phyloP scores from a whole-genome alignment of 2,888 invertebrate species.

The Drosophila prostipennis region DNA sequence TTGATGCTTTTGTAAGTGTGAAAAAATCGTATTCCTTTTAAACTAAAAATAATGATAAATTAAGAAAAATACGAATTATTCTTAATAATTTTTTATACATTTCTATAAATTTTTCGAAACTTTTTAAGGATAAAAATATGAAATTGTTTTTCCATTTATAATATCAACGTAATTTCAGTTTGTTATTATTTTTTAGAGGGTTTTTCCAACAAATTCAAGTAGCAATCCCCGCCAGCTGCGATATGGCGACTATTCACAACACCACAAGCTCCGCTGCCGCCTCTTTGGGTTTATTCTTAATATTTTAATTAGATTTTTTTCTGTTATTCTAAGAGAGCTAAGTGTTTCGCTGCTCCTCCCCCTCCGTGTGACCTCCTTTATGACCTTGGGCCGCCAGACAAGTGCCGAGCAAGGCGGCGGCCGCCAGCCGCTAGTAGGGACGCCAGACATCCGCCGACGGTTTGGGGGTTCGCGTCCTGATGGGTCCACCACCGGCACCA shows the following conservation, averaged over 20 bases:
- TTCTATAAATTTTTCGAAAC: too few species aligned
- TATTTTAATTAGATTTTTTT: not conserved
- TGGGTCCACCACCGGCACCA: constrained; percentile 63
- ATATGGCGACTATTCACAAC: constrained; percentile 57
- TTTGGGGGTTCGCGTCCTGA: constrained; percentile 84
- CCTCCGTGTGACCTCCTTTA: constrained; percentile 9
- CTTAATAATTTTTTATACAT: too few species aligned
- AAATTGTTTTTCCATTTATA: too few species aligned
- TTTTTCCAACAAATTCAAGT: constrained; percentile 2
- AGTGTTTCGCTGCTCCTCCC: not conserved
- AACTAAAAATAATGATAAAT: too few species aligned
- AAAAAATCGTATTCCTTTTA: too few species aligned
- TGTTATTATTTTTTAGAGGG: too few species aligned
- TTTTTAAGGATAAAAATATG: too few species aligned
- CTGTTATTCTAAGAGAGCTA: not conserved
- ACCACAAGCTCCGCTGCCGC: constrained; percentile 11
- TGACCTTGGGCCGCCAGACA: constrained; percentile 61
- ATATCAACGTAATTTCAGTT: too few species aligned
- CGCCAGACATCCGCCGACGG: constrained; percentile 90
- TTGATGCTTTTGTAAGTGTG: too few species aligned
- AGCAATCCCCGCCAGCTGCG: constrained; percentile 50
- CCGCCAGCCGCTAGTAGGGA: constrained; percentile 87
- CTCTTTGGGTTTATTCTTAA: not conserved
- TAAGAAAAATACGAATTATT: too few species aligned
- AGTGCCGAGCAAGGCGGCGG: constrained; percentile 77